Percentiles rank a stretch among this genome's conserved stretches.
Conservation (phyloP, 2,888 invertebrate genomes). For the Hydroisotoma schaefferi region DNA sequence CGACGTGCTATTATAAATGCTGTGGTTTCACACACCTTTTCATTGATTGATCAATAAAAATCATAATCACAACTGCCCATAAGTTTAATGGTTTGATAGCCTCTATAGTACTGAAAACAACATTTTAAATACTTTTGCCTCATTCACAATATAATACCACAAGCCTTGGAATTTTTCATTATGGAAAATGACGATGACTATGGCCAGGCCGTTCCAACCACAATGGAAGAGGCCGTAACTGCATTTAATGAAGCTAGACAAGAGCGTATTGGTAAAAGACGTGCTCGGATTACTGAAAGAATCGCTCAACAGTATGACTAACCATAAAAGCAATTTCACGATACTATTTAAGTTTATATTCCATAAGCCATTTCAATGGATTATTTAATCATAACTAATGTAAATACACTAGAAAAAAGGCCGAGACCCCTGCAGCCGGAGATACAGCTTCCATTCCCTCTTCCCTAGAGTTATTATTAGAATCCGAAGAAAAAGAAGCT, state of each 20-base stretch:
- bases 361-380: not conserved
- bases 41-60: too few species aligned
- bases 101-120: too few species aligned
- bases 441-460: slow-evolving; percentile 20
- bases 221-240: slow-evolving; percentile 15
- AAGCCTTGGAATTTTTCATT: too few species aligned
- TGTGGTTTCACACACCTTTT: too few species aligned
- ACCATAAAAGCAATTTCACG: too few species aligned
- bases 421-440: not conserved
- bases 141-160: too few species aligned
- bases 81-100: too few species aligned
- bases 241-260: slow-evolving; percentile 15
- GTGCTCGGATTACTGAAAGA: slow-evolving; percentile 28
- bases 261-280: slow-evolving; percentile 27
- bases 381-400: not conserved
- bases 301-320: slow-evolving; percentile 15
- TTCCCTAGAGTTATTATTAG: slow-evolving; percentile 19
- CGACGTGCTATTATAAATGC: too few species aligned
- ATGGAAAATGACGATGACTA: not conserved
- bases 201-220: not conserved
- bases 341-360: not conserved
- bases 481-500: not conserved
- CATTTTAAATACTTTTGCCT: too few species aligned
- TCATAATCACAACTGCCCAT: too few species aligned
- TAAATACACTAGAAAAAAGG: not conserved